A percentile compares a stretch with the other conserved stretches of the same genome.
phyloP scores from a whole-genome alignment of 2,797 vertebrate species.

The Aplochiton taeniatus region DNA sequence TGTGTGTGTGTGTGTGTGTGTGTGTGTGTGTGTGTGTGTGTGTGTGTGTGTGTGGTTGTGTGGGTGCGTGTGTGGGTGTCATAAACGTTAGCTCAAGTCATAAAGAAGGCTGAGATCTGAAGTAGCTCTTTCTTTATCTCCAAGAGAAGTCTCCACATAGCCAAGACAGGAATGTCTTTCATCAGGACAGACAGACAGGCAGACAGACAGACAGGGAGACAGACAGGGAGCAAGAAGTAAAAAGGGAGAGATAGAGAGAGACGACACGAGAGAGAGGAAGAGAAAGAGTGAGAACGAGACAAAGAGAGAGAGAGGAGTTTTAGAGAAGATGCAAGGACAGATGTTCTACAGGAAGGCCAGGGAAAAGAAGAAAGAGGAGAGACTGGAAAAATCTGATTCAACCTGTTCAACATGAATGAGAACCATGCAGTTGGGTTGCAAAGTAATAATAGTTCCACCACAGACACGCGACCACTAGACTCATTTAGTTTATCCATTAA shows the following conservation, averaged over 20 bases:
- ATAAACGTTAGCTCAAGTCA: conserved; percentile 3
- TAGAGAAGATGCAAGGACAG: not conserved
- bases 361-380: not conserved
- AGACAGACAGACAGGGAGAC: not conserved
- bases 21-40: not conserved
- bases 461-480: too few species aligned
- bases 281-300: not conserved
- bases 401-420: not conserved
- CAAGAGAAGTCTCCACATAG: not conserved
- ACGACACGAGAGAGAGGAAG: not conserved
- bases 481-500: conserved; percentile 35
- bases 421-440: not conserved
- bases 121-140: not conserved
- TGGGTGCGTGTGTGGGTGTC: not conserved
- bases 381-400: not conserved
- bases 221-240: not conserved
- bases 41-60: not conserved
- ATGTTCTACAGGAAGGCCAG: not conserved
- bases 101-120: not conserved
- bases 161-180: conserved; percentile 4
- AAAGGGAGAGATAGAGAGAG: not conserved
- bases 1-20: too few species aligned
- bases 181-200: not conserved
- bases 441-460: not conserved
- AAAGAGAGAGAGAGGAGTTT: not conserved